phyloP scores from a whole-genome alignment of 2,797 vertebrate species.

The Tangara arthus region DNA sequence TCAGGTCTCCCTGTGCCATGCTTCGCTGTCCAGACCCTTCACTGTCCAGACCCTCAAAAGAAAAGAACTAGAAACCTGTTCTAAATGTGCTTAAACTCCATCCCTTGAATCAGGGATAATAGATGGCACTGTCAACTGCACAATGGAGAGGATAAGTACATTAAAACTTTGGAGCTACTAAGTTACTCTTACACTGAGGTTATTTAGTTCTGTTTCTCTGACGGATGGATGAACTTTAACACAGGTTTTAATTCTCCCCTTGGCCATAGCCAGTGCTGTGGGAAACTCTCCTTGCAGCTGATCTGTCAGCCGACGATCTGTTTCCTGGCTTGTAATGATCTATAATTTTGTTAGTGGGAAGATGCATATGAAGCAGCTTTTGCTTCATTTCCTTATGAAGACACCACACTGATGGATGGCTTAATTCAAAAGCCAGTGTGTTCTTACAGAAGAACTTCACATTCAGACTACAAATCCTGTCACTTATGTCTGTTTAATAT shows the following conservation, averaged over 20 bases:
- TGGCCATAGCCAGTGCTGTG: background rate
- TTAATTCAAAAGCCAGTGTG: background rate
- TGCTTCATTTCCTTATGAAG: conserved; percentile 3
- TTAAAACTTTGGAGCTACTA: background rate
- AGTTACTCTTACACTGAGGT: background rate
- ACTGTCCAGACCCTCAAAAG: background rate
- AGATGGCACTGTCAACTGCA: background rate
- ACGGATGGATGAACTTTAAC: background rate
- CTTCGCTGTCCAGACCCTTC: background rate
- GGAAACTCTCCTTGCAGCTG: background rate
- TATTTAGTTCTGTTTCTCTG: background rate
- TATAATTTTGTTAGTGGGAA: conserved; percentile 20
- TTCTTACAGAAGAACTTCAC: background rate
- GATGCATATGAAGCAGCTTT: background rate
- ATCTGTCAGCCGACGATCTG: background rate
- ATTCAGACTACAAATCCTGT: background rate
- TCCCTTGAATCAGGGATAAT: background rate
- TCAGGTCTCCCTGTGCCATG: background rate
- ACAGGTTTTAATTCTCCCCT: background rate
- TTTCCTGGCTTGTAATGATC: background rate
- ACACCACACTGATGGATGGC: background rate
- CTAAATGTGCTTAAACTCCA: background rate
- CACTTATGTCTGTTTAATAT: background rate
- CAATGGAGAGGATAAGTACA: background rate
- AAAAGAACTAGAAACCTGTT: background rate